phyloP scores from a whole-genome alignment of 2,113 vertebrate species.

The Hydrochoerus hydrochaeris region DNA sequence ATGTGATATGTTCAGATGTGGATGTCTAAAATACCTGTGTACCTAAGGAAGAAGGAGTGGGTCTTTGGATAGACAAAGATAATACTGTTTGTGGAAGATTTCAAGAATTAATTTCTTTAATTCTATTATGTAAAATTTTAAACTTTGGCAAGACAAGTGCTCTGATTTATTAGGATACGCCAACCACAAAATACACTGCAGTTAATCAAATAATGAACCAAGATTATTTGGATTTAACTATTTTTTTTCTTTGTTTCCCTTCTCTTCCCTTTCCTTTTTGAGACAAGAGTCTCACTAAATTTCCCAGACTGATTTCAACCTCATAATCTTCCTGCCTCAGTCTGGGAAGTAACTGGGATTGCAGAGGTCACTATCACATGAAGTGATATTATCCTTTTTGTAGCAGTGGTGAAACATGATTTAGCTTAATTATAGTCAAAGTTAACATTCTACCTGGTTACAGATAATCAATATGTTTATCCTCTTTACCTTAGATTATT shows the following conservation, averaged over 20 bases:
- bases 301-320: background rate
- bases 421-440: constrained; percentile 50
- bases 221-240: background rate
- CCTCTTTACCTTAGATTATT: constrained; percentile 53
- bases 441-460: constrained; percentile 36
- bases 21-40: background rate
- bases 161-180: constrained; percentile 1
- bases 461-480: constrained; percentile 43
- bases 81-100: background rate
- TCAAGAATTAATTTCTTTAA: constrained; percentile 18
- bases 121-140: constrained; percentile 12
- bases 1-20: background rate
- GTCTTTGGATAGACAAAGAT: constrained; percentile 36
- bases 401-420: background rate
- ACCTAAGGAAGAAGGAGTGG: background rate
- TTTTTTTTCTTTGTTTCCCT: background rate
- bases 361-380: background rate
- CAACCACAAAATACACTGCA: background rate
- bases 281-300: background rate
- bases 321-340: background rate
- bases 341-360: background rate
- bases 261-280: background rate
- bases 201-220: constrained; percentile 26
- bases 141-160: constrained; percentile 28
- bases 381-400: background rate